Evolutionary conservation across 2,888 invertebrate genomes (phyloP), one percentile per base, ranked within the genome.

Genomic region (Cerastoderma edule): DNA sequence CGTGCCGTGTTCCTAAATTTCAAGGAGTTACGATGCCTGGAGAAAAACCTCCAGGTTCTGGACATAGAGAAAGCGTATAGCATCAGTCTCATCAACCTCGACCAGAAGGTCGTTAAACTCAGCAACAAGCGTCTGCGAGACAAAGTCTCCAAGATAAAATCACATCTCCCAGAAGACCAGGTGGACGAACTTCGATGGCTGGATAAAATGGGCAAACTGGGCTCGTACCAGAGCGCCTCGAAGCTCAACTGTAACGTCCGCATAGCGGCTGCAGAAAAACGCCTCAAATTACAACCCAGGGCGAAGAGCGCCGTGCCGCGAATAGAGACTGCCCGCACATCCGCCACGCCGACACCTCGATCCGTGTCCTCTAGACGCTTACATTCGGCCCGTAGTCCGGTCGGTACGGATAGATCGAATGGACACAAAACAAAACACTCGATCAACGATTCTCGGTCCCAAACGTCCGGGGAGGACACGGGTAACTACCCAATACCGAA

Each of bases 11-110:
- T 86, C 2, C 79, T 85, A 57, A 90, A 91, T 79, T 75, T 88
- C 67, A 91, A 90, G 73, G 90, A 90, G 68, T 83, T 89, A 39
- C 79, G 89, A 32, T 82, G 84, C n/a, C 75, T 91, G 28, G 90
- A 89, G 74, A 91, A 90, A 63, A 85, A 87, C 5, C 72, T 89
- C 46, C 87, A 87, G 46, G 86, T 88, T 0, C 70, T 91, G 5
- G 77, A 81, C 13, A 64, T 89, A 28, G 89, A 91, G 75, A 83
- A 87, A 65, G 79, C 84, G 1, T 90, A 90, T 69, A 83, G 88
- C 4, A 50, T 88, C 39, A 89, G 90, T 65, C 82, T 91, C n/a
- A 83, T 90, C 19, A 89, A 89, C 46, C 78, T 91, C 5, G 85
- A 89, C 66, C 86, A 88, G 67, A 83, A 89, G 57, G 83, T 89